phyloP scores from a whole-genome alignment of 1,140 invertebrate species.

The Myzus persicae region DNA sequence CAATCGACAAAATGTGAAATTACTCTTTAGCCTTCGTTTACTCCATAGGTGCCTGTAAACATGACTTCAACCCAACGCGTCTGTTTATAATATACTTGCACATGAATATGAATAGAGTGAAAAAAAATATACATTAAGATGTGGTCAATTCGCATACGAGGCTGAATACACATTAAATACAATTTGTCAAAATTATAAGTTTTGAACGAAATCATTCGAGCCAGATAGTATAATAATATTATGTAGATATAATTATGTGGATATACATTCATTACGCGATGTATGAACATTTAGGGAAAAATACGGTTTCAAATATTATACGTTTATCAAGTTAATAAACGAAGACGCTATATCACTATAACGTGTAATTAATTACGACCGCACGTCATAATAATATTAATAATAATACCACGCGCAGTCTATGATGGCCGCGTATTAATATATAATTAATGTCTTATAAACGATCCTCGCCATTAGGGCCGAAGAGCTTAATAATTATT shows the following conservation, averaged over 20 bases:
- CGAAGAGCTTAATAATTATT: background rate
- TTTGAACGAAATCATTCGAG: background rate
- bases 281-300: background rate
- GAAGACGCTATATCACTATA: background rate
- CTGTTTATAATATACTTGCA: no score
- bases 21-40: background rate
- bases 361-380: conserved; percentile 21
- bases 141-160: background rate
- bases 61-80: background rate
- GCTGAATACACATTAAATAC: background rate
- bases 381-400: conserved; percentile 8
- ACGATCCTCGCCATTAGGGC: background rate
- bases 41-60: background rate
- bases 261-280: background rate
- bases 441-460: background rate
- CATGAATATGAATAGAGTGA: background rate
- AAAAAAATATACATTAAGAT: background rate
- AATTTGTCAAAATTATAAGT: background rate
- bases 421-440: background rate
- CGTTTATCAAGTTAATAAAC: background rate
- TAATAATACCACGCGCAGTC: background rate
- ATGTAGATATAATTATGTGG: background rate
- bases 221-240: background rate
- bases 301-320: background rate
- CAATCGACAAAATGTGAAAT: background rate